These are phyloP conservation scores for Lontra canadensis DNA, from an alignment of 2,113 vertebrate genomes.

Conservation along the genomic window DNA sequence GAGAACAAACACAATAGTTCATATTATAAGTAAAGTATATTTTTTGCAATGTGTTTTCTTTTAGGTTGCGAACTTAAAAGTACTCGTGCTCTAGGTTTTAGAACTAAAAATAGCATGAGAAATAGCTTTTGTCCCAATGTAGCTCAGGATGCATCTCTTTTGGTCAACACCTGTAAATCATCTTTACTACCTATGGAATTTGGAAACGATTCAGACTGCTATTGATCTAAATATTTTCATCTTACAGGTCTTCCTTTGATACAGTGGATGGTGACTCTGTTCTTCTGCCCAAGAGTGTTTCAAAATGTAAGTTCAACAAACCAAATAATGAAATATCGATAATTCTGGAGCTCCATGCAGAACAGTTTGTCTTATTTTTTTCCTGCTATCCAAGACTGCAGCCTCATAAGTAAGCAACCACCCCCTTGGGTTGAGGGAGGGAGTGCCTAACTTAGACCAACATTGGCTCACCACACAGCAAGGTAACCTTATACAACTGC, in stretches of 20 bases:
- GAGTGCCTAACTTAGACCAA: not conserved
- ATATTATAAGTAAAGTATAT: not conserved
- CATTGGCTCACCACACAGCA: accelerated
- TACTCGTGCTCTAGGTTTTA: not conserved
- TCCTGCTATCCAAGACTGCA: not conserved
- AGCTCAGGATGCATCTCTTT: not conserved
- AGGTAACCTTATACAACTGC: accelerated
- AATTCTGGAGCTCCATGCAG: not conserved
- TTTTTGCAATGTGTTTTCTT: not conserved
- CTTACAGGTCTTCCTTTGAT: conserved; percentile 56
- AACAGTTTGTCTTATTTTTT: not conserved
- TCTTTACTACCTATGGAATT: not conserved
- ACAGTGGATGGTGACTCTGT: not conserved
- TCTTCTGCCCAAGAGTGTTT: not conserved
- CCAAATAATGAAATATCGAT: not conserved
- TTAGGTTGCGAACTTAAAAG: not conserved
- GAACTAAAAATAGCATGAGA: not conserved
- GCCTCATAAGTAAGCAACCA: not conserved
- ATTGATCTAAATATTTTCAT: not conserved
- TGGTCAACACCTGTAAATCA: not conserved
- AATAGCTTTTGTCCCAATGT: not conserved
- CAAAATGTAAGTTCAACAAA: conserved; percentile 69
- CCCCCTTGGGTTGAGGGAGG: not conserved
- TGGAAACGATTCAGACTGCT: not conserved
- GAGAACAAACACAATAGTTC: not conserved